These are phyloP conservation scores for Pyrochroa serraticornis DNA, from an alignment of 2,888 invertebrate genomes.

Conservation along the genomic window DNA sequence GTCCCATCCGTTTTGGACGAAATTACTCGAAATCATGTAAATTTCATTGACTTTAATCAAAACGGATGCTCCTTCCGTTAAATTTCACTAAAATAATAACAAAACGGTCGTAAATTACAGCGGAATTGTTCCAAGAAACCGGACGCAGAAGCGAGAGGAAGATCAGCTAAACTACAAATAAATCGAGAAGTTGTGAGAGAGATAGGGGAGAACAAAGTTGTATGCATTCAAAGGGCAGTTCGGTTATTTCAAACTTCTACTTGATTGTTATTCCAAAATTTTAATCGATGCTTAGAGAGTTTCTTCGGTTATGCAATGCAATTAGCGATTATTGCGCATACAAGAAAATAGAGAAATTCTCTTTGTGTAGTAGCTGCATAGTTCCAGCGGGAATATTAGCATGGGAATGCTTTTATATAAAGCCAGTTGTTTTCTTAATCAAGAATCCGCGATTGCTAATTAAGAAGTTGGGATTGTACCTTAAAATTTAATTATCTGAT, in stretches of 20 bases:
- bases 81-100: slow-evolving; percentile 11
- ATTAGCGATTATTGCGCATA: too few species aligned
- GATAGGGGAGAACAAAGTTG: slow-evolving; percentile 3
- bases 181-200: not conserved
- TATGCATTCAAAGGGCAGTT: slow-evolving; percentile 1
- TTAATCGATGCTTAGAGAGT: too few species aligned
- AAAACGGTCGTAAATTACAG: slow-evolving; percentile 12
- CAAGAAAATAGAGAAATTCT: too few species aligned
- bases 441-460: not conserved
- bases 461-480: not conserved
- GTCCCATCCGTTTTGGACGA: not conserved
- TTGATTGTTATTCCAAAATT: too few species aligned
- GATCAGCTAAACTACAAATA: not conserved
- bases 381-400: too few species aligned
- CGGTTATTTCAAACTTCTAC: not conserved
- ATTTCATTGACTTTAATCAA: not conserved
- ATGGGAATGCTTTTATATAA: too few species aligned
- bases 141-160: slow-evolving; percentile 4
- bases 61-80: slow-evolving; percentile 7
- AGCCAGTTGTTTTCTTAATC: not conserved
- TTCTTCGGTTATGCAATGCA: too few species aligned
- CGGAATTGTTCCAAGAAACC: slow-evolving; percentile 12
- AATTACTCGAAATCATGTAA: not conserved
- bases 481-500: slow-evolving; percentile 5
- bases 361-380: too few species aligned